Evolutionary conservation across 2,113 vertebrate species (phyloP).

Genomic region (Synodontis membranacea): DNA sequence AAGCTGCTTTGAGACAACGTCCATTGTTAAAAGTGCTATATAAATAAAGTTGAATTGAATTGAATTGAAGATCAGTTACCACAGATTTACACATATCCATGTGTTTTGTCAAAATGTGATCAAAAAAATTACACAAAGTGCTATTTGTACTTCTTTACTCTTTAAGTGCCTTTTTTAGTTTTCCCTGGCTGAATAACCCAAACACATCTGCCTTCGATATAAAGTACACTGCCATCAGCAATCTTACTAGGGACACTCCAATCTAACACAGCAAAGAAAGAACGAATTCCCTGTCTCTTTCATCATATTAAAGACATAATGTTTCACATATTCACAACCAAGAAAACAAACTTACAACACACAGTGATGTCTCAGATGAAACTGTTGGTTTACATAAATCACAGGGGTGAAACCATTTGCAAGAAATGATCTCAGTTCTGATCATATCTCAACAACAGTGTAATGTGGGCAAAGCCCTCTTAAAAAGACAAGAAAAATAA

Average conservation of each 20-base stretch:
- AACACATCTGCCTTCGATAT: neutral
- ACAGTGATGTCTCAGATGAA: slow-evolving; percentile 24
- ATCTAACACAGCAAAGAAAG: neutral
- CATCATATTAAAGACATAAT: neutral
- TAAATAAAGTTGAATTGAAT: too few relatives aligned
- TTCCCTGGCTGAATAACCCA: neutral
- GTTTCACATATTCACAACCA: neutral
- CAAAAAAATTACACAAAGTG: neutral
- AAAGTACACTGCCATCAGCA: neutral
- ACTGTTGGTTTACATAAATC: slow-evolving; percentile 44
- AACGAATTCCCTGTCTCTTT: neutral
- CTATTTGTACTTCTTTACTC: neutral
- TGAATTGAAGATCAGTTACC: too few relatives aligned
- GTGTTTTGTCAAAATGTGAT: too few relatives aligned
- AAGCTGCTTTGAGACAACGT: too few relatives aligned
- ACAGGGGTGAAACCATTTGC: slow-evolving; percentile 13
- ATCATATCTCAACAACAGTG: slow-evolving; percentile 62
- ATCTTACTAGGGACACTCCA: neutral
- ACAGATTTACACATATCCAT: too few relatives aligned
- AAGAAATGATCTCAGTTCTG: slow-evolving; percentile 57
- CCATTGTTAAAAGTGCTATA: too few relatives aligned
- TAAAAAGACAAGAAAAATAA: slow-evolving; percentile 48
- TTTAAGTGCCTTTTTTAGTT: neutral
- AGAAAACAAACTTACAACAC: neutral
- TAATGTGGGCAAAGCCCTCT: slow-evolving; percentile 53